Percentiles rank a stretch among this genome's conserved stretches.
Evolutionary conservation across 2,888 invertebrate genomes (phyloP).

Genomic region (Spatulosminthurus flaviceps): DNA sequence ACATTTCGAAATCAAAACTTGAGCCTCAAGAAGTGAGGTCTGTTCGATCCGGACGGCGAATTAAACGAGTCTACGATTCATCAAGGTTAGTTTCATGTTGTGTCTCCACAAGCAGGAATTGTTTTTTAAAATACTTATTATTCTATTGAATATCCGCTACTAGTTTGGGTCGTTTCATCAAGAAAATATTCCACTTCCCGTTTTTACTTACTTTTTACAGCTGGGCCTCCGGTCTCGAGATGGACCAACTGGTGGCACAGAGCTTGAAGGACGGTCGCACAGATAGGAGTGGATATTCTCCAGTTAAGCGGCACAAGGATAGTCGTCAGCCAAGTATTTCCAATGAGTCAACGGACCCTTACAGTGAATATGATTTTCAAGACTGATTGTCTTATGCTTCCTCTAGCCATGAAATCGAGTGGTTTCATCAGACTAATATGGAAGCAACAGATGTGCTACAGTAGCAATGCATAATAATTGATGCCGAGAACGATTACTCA

Average conservation of each 20-base stretch:
- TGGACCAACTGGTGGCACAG: slow-evolving; percentile 38
- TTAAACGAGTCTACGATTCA: slow-evolving; percentile 37
- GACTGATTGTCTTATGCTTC: neutral
- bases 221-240: slow-evolving; percentile 39
- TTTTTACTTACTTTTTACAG: too few relatives aligned
- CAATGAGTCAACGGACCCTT: neutral
- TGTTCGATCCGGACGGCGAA: slow-evolving; percentile 31
- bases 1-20: neutral
- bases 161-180: too few relatives aligned
- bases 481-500: too few relatives aligned
- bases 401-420: neutral
- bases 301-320: neutral
- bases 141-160: too few relatives aligned
- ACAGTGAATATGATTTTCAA: neutral
- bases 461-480: too few relatives aligned
- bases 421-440: too few relatives aligned
- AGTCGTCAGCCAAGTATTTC: neutral
- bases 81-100: slow-evolving; percentile 31
- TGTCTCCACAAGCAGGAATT: too few relatives aligned
- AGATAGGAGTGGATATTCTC: neutral
- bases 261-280: slow-evolving; percentile 21
- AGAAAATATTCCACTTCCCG: neutral
- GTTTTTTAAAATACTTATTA: too few relatives aligned
- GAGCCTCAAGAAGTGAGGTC: slow-evolving; percentile 24
- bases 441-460: too few relatives aligned